Evolutionary conservation across 1,140 invertebrate species (phyloP).

Genomic region (Sinella curviseta): DNA sequence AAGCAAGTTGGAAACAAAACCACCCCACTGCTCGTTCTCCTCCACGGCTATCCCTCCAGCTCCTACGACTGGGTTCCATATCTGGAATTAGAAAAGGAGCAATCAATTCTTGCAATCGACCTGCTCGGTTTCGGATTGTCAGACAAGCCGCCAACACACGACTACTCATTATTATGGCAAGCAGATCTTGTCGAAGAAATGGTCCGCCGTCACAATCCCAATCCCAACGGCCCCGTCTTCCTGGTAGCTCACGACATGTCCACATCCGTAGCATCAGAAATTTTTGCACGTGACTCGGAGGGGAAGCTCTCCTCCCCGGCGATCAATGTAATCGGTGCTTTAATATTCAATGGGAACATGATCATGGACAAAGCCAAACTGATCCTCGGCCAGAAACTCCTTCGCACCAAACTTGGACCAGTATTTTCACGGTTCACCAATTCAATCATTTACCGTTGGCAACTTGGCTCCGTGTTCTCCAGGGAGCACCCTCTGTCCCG

Average conservation of each 20-base stretch:
- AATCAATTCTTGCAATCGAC: constrained; percentile 31
- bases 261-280: constrained; percentile 31
- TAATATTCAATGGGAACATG: constrained; percentile 43
- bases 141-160: constrained; percentile 30
- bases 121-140: constrained; percentile 37
- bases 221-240: constrained; percentile 11
- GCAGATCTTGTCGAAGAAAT: constrained; percentile 33
- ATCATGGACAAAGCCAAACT: constrained; percentile 29
- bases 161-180: constrained; percentile 33
- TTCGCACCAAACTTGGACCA: constrained; percentile 25
- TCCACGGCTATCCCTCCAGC: constrained; percentile 37
- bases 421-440: constrained; percentile 16
- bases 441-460: constrained; percentile 32
- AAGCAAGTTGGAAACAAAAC: background rate
- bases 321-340: constrained; percentile 21
- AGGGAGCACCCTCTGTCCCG: constrained; percentile 29
- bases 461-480: constrained; percentile 31
- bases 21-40: constrained; percentile 20
- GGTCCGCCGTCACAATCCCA: constrained; percentile 21
- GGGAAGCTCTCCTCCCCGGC: background rate
- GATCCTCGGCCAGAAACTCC: constrained; percentile 34
- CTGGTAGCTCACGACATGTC: constrained; percentile 37
- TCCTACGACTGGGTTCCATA: constrained; percentile 32
- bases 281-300: constrained; percentile 34
- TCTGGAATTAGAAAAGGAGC: background rate